Conservation (phyloP, 2,888 invertebrate genomes). For the Cryptus armator region DNA sequence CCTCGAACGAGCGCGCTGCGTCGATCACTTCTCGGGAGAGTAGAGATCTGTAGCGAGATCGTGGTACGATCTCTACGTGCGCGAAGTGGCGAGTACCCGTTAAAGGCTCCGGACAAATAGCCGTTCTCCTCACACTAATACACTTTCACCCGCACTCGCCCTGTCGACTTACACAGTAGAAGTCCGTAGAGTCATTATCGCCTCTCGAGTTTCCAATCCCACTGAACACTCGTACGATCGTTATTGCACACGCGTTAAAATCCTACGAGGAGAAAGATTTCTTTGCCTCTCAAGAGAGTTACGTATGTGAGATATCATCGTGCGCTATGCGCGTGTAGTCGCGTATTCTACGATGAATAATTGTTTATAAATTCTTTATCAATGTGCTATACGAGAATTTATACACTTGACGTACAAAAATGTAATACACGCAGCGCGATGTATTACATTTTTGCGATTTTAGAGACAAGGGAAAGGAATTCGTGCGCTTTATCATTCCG, state of each 20-base stretch:
- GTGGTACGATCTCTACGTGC: conserved; percentile 29
- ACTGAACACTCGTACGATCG: conserved; percentile 38
- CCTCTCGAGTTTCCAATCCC: conserved; percentile 59
- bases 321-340: not conserved
- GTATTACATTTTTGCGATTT: conserved; percentile 31
- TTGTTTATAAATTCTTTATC: conserved; percentile 59
- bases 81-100: conserved; percentile 1
- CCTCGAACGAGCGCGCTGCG: conserved; percentile 36
- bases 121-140: conserved; percentile 50
- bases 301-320: conserved; percentile 16
- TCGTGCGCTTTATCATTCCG: conserved; percentile 41
- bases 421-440: not conserved
- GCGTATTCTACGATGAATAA: conserved; percentile 50
- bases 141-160: conserved; percentile 40
- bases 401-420: conserved; percentile 36
- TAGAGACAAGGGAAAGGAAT: conserved; percentile 4
- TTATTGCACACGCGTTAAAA: conserved; percentile 32
- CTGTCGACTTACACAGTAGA: not conserved
- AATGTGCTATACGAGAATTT: conserved; percentile 43
- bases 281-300: conserved; percentile 12
- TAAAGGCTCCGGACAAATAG: conserved; percentile 44
- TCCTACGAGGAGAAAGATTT: not conserved
- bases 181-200: conserved; percentile 51
- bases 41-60: conserved; percentile 48
- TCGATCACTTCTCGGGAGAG: conserved; percentile 38